Conservation (phyloP, 2,113 vertebrate species). For the Pseudolaguvia tuberculata region DNA sequence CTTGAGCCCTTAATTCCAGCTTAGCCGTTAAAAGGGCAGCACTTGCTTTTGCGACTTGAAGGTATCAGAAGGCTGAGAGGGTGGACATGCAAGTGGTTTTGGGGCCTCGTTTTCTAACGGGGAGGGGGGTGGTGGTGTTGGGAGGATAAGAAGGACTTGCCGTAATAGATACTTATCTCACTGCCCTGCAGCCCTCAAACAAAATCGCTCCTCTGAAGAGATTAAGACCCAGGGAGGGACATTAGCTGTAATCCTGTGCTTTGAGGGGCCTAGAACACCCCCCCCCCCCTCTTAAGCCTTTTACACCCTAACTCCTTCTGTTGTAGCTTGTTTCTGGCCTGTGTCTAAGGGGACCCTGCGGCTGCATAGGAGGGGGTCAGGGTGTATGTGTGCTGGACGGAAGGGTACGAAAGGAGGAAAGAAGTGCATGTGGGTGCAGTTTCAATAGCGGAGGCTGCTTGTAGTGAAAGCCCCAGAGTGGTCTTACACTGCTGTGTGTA, state of each 20-base stretch:
- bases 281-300: slow-evolving; percentile 45
- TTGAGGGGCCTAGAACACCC: slow-evolving; percentile 66
- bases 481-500: slow-evolving; percentile 75
- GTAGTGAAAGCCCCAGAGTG: slow-evolving; percentile 72
- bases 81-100: slow-evolving; percentile 68
- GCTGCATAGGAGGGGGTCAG: slow-evolving; percentile 59
- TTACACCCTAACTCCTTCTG: slow-evolving; percentile 70
- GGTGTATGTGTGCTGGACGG: slow-evolving; percentile 51
- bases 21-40: slow-evolving; percentile 70
- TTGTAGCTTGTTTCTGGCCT: slow-evolving; percentile 59
- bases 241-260: slow-evolving; percentile 81
- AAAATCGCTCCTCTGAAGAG: slow-evolving; percentile 77
- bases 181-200: slow-evolving; percentile 76
- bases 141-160: slow-evolving; percentile 70
- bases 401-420: background rate
- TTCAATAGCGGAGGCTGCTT: slow-evolving; percentile 66
- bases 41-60: slow-evolving; percentile 68
- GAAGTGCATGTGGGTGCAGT: slow-evolving; percentile 39
- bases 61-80: slow-evolving; percentile 69
- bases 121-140: slow-evolving; percentile 54
- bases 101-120: slow-evolving; percentile 70
- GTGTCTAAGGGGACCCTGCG: slow-evolving; percentile 66
- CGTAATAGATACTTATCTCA: slow-evolving; percentile 83
- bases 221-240: slow-evolving; percentile 79
- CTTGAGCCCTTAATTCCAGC: slow-evolving; percentile 75